phyloP scores from a whole-genome alignment of 2,113 vertebrate species.

The Lynx canadensis region DNA sequence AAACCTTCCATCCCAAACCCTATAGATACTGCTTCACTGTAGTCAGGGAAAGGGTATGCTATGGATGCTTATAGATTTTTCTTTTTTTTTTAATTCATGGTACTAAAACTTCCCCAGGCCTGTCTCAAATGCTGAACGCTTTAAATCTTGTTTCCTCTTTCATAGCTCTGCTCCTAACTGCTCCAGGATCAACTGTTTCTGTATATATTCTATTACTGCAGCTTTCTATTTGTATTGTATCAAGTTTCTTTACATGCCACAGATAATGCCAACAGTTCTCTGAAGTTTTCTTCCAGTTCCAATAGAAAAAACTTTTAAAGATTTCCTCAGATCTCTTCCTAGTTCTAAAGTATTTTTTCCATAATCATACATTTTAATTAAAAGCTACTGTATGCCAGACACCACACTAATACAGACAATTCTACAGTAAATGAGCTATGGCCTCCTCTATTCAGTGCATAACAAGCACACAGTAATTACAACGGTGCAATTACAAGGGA shows the following conservation, averaged over 20 bases:
- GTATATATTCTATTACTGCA: neutral
- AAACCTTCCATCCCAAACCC: neutral
- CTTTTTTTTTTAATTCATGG: neutral
- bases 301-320: neutral
- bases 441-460: neutral
- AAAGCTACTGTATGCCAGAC: neutral
- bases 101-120: neutral
- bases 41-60: neutral
- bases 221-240: neutral
- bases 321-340: neutral
- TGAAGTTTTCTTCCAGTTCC: neutral
- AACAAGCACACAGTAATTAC: neutral
- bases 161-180: neutral
- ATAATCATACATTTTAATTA: neutral
- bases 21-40: neutral
- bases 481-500: neutral
- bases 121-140: neutral
- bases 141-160: neutral
- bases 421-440: neutral
- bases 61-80: neutral
- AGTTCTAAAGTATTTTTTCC: neutral
- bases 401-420: neutral
- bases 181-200: neutral
- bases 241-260: neutral
- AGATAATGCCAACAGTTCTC: neutral